Percentiles rank a stretch among this genome's conserved stretches.
These are phyloP conservation scores for Apteryx owenii DNA, from an alignment of 2,113 vertebrate species.

Conservation along the genomic window DNA sequence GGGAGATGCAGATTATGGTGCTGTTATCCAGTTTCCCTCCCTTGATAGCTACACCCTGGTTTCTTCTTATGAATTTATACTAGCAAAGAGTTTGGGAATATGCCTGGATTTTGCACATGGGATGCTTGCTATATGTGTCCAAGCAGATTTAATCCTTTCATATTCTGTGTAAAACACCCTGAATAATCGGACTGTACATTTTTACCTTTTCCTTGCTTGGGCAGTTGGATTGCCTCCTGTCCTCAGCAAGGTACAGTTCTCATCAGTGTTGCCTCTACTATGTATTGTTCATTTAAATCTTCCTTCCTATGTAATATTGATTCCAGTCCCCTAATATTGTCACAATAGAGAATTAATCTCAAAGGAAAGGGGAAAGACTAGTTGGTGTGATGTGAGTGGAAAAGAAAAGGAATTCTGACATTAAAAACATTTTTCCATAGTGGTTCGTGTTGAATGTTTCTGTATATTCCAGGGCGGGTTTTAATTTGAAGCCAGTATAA, in stretches of 20 bases:
- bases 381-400: slow-evolving; percentile 56
- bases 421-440: slow-evolving; percentile 67
- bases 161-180: neutral
- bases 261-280: neutral
- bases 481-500: slow-evolving; percentile 70
- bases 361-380: slow-evolving; percentile 41
- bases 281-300: neutral
- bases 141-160: neutral
- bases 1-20: neutral
- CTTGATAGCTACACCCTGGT: neutral
- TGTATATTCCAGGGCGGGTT: slow-evolving; percentile 71
- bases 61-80: neutral
- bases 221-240: neutral
- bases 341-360: slow-evolving; percentile 28
- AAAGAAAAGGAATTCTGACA: slow-evolving; percentile 67
- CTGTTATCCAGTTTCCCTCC: neutral
- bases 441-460: slow-evolving; percentile 67
- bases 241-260: neutral
- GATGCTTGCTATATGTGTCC: neutral
- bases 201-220: neutral
- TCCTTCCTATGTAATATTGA: neutral
- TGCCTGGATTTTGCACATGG: neutral
- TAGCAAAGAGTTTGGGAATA: neutral
- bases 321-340: neutral
- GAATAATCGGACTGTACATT: neutral